Evolutionary conservation across 1,140 invertebrate species (phyloP).

Genomic region (Mizuhopecten yessoensis): DNA sequence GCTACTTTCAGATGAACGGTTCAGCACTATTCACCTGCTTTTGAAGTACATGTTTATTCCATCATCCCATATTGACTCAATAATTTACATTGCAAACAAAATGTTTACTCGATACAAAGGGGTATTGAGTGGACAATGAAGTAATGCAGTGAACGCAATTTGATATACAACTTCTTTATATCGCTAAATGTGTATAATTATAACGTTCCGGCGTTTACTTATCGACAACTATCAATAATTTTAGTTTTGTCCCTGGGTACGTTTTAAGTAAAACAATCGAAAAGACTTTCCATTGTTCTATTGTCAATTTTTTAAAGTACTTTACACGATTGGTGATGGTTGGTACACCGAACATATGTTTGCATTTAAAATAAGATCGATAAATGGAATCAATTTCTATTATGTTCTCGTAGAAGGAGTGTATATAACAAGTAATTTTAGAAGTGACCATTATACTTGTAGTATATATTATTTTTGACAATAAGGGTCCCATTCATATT

Average conservation of each 20-base stretch:
- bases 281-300: neutral
- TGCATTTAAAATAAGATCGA: neutral
- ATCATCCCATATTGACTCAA: neutral
- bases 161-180: neutral
- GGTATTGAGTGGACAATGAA: neutral
- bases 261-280: too few species aligned
- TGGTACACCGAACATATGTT: neutral
- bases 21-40: neutral
- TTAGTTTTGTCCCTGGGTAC: too few species aligned
- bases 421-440: too few species aligned
- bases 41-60: neutral
- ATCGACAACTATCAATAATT: too few species aligned
- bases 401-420: too few species aligned
- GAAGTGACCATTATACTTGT: too few species aligned
- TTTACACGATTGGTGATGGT: neutral
- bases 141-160: neutral
- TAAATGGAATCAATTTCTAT: neutral
- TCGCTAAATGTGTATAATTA: too few species aligned
- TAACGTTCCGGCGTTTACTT: too few species aligned
- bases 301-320: neutral
- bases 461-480: too few species aligned
- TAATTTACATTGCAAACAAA: neutral
- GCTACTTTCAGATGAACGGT: neutral
- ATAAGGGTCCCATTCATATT: too few species aligned
- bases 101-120: neutral